A percentile compares a stretch with the other conserved stretches of the same genome.
phyloP scores from a whole-genome alignment of 2,113 vertebrate genomes.

The Panthera uncia region DNA sequence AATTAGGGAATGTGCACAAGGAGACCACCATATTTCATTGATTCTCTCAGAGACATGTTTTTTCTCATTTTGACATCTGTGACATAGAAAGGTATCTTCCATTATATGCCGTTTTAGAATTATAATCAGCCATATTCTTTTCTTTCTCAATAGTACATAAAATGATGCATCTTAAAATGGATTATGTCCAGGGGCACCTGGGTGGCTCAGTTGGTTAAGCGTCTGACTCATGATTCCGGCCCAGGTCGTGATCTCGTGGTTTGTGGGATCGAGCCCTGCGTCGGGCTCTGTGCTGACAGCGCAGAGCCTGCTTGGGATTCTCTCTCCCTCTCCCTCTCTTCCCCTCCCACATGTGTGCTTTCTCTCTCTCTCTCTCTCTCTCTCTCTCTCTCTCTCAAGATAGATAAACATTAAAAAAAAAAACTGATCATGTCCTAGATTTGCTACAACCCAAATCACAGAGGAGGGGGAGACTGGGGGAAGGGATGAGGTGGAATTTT shows the following conservation, averaged over 20 bases:
- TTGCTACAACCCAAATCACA: conserved; percentile 20
- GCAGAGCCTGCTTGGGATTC: too few species aligned
- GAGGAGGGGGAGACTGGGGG: not conserved
- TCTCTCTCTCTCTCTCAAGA: too few species aligned
- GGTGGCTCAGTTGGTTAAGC: too few species aligned
- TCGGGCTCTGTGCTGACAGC: too few species aligned
- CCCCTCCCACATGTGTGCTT: too few species aligned
- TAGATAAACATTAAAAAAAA: too few species aligned
- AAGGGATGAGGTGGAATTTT: not conserved
- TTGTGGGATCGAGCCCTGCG: too few species aligned
- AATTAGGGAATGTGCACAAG: not conserved
- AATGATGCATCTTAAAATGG: conserved; percentile 42
- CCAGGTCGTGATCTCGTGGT: too few species aligned
- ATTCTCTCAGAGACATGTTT: conserved; percentile 20
- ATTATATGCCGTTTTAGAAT: conserved; percentile 24
- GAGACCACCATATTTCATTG: not conserved
- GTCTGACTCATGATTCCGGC: too few species aligned
- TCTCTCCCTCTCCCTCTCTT: too few species aligned
- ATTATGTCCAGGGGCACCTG: not conserved
- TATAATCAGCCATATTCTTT: conserved; percentile 49
- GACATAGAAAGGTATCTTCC: not conserved
- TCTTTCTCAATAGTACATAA: conserved; percentile 51
- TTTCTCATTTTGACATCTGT: conserved; percentile 33
- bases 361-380: too few species aligned
- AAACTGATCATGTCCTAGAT: conserved; percentile 26